Evolutionary conservation across 2,797 vertebrate genomes (phyloP), one percentile per base, ranked within the genome.

Genomic region (Dryobates pubescens): DNA sequence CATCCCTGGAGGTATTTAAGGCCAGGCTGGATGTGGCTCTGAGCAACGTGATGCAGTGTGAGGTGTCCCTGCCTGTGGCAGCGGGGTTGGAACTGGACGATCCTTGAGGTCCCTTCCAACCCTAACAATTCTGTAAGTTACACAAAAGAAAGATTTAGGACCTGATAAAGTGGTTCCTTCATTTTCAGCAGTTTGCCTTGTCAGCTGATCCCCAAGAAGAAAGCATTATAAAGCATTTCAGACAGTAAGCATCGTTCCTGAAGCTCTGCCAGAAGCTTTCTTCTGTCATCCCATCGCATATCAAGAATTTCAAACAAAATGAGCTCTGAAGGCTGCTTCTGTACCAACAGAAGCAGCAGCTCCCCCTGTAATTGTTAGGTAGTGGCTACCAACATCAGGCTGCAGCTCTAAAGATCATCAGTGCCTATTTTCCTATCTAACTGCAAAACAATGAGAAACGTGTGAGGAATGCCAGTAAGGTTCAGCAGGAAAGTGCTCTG

Each of bases 191-290:
- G 14, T 49, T 82, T 90, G 54, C 82, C 75, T 82, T 74, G 41
- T 69, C 82, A 87, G 62, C 49, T 34, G 54, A 56, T 90, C 54
- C 80, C 45, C 73, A 67, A 73, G 73, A 63, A 68, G 18, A 64
- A 95, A 89, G 62, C 58, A 73, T 88, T 30, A 74, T 90, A 80
- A 67, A 79, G 16, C 30, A 69, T 65, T 93, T 93, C 72, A 92
- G 56, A 58, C 16, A 74, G 26, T 11, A 80, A 82, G 38, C 38
- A 69, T 4, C 29, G 49, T 56, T 80, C 24, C 88, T 86, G 72
- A 89, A 77, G 38, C n/a, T 84, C 64, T 90, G 83, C 83, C 77
- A 93, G 85, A 84, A 91, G 68, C 64, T 58, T 86, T 87, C 72
- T 82, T 32, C 54, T 89, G 65, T 80, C 86, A 71, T 3, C 85